phyloP scores from a whole-genome alignment of 2,888 invertebrate genomes.

The Drosophila seclusa region DNA sequence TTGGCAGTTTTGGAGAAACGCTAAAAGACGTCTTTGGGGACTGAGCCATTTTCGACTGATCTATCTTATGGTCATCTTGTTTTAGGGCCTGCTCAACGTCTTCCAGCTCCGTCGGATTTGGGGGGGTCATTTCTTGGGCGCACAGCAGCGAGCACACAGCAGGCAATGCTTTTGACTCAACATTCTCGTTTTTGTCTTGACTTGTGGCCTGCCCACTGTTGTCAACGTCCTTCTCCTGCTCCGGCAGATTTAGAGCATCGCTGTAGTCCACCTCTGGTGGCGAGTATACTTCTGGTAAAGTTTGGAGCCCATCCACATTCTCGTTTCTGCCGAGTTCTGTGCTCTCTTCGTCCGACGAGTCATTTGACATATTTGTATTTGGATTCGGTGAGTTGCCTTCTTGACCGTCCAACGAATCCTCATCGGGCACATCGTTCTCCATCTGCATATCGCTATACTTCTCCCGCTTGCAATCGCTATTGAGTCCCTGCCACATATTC shows the following conservation, averaged over 20 bases:
- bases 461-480: neutral
- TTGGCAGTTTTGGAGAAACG: neutral
- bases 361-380: neutral
- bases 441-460: neutral
- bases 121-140: neutral
- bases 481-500: conserved; percentile 11
- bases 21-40: neutral
- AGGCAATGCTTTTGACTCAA: neutral
- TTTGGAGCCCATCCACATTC: neutral
- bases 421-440: neutral
- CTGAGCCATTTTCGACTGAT: neutral
- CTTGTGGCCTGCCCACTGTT: neutral
- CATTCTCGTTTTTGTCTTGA: neutral
- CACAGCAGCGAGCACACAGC: neutral
- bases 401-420: neutral
- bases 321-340: neutral
- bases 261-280: neutral
- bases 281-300: neutral
- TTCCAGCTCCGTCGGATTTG: neutral
- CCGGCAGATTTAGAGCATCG: neutral
- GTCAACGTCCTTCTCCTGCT: neutral
- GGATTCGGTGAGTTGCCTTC: neutral
- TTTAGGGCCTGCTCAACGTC: neutral
- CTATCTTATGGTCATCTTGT: neutral
- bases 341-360: neutral